Conservation (phyloP, 64 coral and sea anemone species). For the Hydrozoanthus tunicans region DNA sequence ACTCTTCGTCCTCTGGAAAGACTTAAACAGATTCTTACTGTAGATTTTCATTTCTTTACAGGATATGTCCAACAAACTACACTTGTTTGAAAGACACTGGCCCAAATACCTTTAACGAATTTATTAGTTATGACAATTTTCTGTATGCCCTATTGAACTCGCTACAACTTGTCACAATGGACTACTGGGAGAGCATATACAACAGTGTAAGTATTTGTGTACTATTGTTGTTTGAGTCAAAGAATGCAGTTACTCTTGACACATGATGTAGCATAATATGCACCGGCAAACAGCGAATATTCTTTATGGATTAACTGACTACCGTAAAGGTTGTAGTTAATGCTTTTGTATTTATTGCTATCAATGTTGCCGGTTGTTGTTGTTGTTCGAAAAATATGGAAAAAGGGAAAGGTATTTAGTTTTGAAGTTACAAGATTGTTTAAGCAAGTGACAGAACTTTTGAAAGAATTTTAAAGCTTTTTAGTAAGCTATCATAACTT, state of each 20-base stretch:
- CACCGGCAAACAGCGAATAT: too few relatives aligned
- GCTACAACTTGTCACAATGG: constrained; percentile 91
- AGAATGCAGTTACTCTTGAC: too few relatives aligned
- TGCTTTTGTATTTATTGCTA: too few relatives aligned
- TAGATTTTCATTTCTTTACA: constrained; percentile 17
- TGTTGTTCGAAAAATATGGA: too few relatives aligned
- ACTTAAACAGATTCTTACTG: background rate
- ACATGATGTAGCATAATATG: too few relatives aligned
- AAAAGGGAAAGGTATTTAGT: too few relatives aligned
- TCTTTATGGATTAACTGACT: too few relatives aligned
- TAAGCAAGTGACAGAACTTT: too few relatives aligned
- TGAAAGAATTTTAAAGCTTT: background rate
- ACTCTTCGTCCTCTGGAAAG: background rate
- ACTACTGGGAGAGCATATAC: constrained; percentile 94
- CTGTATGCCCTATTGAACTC: constrained; percentile 74
- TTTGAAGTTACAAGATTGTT: too few relatives aligned
- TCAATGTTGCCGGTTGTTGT: too few relatives aligned
- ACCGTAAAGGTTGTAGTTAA: too few relatives aligned
- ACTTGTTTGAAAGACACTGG: constrained; percentile 84
- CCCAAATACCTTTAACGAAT: constrained; percentile 64
- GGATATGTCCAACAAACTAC: constrained; percentile 65
- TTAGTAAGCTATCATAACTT: background rate
- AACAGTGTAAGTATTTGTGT: constrained; percentile 70
- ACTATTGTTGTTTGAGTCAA: too few relatives aligned
- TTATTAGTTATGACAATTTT: constrained; percentile 94